phyloP scores from a whole-genome alignment of 2,888 invertebrate genomes.

The Fragum whitleyi region DNA sequence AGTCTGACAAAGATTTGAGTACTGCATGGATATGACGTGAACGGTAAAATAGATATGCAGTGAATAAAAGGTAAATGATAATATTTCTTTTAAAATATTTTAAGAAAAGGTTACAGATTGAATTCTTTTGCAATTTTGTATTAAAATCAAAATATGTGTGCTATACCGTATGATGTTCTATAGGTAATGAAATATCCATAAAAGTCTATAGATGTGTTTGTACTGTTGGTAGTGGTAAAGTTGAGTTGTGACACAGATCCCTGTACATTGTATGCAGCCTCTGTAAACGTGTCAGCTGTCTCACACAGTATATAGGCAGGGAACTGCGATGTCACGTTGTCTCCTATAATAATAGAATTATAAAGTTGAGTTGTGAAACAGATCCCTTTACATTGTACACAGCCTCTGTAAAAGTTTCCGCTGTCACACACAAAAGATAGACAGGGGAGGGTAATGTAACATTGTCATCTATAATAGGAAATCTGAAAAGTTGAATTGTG shows the following conservation, averaged over 20 bases:
- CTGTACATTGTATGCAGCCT: not conserved
- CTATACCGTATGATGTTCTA: slow-evolving; percentile 1
- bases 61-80: too few relatives aligned
- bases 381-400: not conserved
- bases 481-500: not conserved
- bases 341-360: not conserved
- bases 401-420: too few relatives aligned
- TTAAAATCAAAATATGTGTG: too few relatives aligned
- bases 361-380: not conserved
- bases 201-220: not conserved
- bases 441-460: not conserved
- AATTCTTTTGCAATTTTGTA: too few relatives aligned
- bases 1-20: too few relatives aligned
- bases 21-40: too few relatives aligned
- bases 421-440: slow-evolving; percentile 1
- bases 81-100: too few relatives aligned
- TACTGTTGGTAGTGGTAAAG: not conserved
- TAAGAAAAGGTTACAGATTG: too few relatives aligned
- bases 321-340: not conserved
- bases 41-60: too few relatives aligned
- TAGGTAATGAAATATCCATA: slow-evolving; percentile 8
- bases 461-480: not conserved
- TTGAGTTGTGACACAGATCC: not conserved
- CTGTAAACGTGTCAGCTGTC: slow-evolving; percentile 5
- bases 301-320: slow-evolving; percentile 16